These are phyloP conservation scores for Mico argentatus DNA, from an alignment of 2,797 vertebrate species.

Conservation along the genomic window DNA sequence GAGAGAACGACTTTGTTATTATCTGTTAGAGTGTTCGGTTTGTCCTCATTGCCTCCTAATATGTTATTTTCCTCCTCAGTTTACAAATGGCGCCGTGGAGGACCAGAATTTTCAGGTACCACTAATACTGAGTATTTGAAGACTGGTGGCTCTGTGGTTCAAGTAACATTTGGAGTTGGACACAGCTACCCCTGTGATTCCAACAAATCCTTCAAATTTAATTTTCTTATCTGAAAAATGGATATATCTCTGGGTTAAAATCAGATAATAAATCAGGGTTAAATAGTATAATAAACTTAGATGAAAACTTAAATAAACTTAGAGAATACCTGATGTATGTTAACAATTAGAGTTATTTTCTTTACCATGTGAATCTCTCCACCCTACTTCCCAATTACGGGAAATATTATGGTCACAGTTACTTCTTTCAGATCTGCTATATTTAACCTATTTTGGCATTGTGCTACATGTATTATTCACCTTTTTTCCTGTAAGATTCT, in stretches of 20 bases:
- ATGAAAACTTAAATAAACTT: neutral
- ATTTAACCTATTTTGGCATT: neutral
- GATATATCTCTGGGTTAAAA: neutral
- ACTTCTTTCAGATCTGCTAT: neutral
- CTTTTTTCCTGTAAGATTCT: neutral
- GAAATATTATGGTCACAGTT: neutral
- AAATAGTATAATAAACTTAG: neutral
- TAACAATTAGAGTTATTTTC: neutral
- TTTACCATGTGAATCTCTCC: neutral
- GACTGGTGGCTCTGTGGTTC: neutral
- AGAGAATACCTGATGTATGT: neutral
- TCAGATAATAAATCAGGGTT: neutral
- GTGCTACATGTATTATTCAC: neutral
- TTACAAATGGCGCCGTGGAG: neutral
- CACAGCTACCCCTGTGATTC: neutral
- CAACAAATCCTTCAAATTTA: neutral
- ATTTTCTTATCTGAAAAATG: slow-evolving; percentile 1
- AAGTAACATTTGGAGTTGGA: neutral
- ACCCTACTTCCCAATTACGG: neutral
- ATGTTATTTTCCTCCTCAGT: neutral
- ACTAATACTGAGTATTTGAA: neutral
- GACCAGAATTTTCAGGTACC: neutral
- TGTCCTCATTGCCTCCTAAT: neutral
- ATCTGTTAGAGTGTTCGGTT: neutral
- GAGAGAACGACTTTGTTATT: neutral